A percentile compares a stretch with the other conserved stretches of the same genome.
Evolutionary conservation across 2,113 vertebrate genomes (phyloP).

Genomic region (Dolichallabes microphthalmus): DNA sequence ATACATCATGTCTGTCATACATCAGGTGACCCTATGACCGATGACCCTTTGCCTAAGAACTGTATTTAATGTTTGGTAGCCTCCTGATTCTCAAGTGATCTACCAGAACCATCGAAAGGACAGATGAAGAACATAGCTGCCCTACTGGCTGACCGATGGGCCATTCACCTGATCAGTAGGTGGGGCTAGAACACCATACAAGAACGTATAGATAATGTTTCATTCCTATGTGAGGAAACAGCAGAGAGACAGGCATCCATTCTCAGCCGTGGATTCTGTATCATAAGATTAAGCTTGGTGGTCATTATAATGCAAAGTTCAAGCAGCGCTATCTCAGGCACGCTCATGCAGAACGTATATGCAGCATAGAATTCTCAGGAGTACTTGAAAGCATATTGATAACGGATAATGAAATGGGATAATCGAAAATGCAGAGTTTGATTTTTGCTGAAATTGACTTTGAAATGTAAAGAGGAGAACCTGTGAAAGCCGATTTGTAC

Average conservation of each 20-base stretch:
- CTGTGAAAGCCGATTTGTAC: background rate
- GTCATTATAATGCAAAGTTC: background rate
- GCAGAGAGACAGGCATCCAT: background rate
- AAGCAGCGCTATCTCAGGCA: background rate
- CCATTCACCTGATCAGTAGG: constrained; percentile 60
- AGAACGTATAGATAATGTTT: constrained; percentile 4
- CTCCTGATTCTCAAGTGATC: background rate
- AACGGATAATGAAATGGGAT: background rate
- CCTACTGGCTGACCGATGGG: background rate
- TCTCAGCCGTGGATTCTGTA: background rate
- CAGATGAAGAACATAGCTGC: background rate
- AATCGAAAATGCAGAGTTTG: background rate
- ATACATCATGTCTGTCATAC: background rate
- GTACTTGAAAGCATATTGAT: background rate
- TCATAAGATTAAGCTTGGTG: background rate
- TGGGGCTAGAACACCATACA: constrained; percentile 66
- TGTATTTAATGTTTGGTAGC: background rate
- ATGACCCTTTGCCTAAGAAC: background rate
- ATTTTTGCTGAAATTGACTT: background rate
- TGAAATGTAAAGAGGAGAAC: background rate
- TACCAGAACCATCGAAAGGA: no score
- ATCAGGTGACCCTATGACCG: no score
- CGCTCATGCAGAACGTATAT: background rate
- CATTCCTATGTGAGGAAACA: background rate
- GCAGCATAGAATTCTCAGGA: background rate